Base-by-base conservation (phyloP, 2,888 invertebrate genomes). In the Hedya salicella region DNA sequence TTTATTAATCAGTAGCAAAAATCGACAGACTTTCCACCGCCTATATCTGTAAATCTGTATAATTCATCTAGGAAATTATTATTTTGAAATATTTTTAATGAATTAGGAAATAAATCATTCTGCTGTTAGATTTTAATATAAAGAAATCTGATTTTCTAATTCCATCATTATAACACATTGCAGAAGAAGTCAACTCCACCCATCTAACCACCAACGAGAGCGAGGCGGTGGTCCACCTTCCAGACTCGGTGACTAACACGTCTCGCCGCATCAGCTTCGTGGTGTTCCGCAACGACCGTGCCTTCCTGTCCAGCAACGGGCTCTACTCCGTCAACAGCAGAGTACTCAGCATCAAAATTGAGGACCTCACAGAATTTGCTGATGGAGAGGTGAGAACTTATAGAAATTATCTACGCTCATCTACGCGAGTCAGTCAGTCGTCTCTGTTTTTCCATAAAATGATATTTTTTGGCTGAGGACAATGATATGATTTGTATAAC, bases 291-390 rank as follows among this genome's bases (percentile, higher is more conserved):
- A 91, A 88, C 70, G 89, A 91, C 70, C 81, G 87, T 17, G 92
- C 92, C 49, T 93, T 93, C 76, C 81, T 73, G 14, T 71, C 71
- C 25, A 67, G 54, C 16, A 60, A 62, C 0, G 57, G 69, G 40
- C 42, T 64, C 16, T 75, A 62, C 67, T 52, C 72, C 30, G 89
- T 93, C 53, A 90, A 89, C 74, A 93, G 93, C 70, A 79, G 89
- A 19, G 87, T 94, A 0, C 80, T 94, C 3, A 94, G 91, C 72
- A 80, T 92, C 70, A 91, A 89, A 36, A 82, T 91, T 0, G 84
- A 89, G 66, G 82, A 91, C 42, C 66, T 88, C 25, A 87, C 85
- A 0, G 65, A 77, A 1, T 92, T 92, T 64, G 72, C 76, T 0
- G 25, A 73, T 0, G 88, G 86, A 50, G 91, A 92, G 84, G 91